These are phyloP conservation scores for Ondatra zibethicus DNA, from an alignment of 2,113 vertebrate species.

Conservation along the genomic window DNA sequence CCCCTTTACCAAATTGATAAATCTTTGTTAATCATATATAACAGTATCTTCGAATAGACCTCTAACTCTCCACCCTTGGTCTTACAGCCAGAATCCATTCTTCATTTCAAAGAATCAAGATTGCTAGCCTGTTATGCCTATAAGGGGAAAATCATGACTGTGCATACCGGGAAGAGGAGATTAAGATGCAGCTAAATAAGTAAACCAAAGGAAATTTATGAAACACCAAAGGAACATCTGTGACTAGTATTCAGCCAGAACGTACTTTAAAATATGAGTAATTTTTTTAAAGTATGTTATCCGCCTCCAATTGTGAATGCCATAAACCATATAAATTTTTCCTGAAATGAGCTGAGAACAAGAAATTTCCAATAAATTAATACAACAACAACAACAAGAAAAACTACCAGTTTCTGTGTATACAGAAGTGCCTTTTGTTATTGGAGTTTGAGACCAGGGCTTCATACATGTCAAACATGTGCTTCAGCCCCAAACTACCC, in stretches of 20 bases:
- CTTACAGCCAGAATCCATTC: neutral
- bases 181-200: neutral
- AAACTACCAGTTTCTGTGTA: neutral
- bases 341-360: neutral
- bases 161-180: neutral
- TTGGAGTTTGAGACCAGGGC: neutral
- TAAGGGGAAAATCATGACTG: neutral
- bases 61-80: neutral
- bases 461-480: neutral
- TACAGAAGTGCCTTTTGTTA: conserved; percentile 30
- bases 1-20: neutral
- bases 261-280: neutral
- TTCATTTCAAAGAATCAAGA: neutral
- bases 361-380: neutral
- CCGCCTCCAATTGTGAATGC: neutral
- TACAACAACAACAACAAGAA: neutral
- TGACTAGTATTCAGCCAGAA: neutral
- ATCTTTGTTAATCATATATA: neutral
- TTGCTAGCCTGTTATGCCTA: neutral
- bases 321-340: neutral
- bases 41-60: neutral
- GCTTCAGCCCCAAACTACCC: neutral
- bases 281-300: neutral
- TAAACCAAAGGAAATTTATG: neutral
- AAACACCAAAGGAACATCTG: neutral